Evolutionary conservation across 2,113 vertebrate genomes (phyloP), one percentile per base, ranked within the genome.

Genomic region (Heterotilapia buettikoferi): DNA sequence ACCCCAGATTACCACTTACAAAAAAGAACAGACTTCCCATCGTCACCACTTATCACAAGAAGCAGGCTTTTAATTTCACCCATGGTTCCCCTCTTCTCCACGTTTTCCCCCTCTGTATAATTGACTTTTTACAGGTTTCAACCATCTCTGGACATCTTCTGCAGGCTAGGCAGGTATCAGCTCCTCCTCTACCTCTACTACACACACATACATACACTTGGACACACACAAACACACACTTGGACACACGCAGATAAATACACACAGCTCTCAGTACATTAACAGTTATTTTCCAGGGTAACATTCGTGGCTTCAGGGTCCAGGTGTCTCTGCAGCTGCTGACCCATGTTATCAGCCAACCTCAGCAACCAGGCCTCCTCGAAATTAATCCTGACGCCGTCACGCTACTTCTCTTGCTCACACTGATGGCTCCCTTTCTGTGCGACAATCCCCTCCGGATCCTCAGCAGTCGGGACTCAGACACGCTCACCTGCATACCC

Each of bases 321-420:
- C 95, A 94, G 94, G 94, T 95, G 95, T 93, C 87, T 82, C 83
- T 91, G 87, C 86, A 88, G 84, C 89, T 76, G 80, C 85, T 92
- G 92, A 94, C 92, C 92, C 86, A 33, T 87, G 90, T 95, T 96
- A 96, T 95, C 96, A 94, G 92, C 36, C 83, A 53, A 90, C 93
- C 86, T 92, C 93, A 93, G 88, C 84, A 82, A 84, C 53, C 92
- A 87, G 93, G 43, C 86, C 86, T 86, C 85, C 89, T 92, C 68
- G 88, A 89, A 94, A 94, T 94, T 90, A 95, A 96, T 96, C 94
- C 92, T 80, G 83, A 85, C 59, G 53, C 63, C 18, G 89, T 92
- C 94, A 86, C 66, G 43, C 83, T 80, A 68, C 78, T 43, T 68
- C 40, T 86, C 83, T 71, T 26, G 21, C 86, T 83, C 86, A 82